phyloP scores from a whole-genome alignment of 2,797 vertebrate species.

The Tadarida brasiliensis region DNA sequence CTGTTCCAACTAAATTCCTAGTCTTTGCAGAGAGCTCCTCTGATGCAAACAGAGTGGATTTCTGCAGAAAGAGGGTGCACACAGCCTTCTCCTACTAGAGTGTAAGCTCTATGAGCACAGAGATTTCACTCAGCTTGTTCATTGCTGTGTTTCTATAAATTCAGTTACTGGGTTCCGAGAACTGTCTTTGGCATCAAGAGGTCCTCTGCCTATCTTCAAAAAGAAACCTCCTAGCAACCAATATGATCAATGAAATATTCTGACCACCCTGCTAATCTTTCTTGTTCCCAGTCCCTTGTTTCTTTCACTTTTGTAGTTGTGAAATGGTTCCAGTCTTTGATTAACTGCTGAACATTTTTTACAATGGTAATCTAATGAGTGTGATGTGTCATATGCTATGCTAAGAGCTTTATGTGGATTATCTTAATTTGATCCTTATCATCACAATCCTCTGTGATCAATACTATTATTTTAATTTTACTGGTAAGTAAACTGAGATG shows the following conservation, averaged over 20 bases:
- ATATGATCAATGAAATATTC: not conserved
- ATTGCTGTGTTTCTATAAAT: not conserved
- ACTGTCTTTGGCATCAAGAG: not conserved
- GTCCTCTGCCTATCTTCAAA: not conserved
- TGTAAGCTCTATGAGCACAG: not conserved
- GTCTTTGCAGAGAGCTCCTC: not conserved
- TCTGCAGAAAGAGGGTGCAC: not conserved
- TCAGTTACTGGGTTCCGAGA: not conserved
- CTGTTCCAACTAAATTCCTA: not conserved
- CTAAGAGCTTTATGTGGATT: not conserved
- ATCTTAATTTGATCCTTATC: not conserved
- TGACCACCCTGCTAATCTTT: not conserved
- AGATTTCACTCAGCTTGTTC: not conserved
- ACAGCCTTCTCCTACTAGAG: not conserved
- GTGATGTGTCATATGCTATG: not conserved
- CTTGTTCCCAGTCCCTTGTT: not conserved
- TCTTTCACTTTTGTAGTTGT: not conserved
- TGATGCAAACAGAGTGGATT: not conserved
- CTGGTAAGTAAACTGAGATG: not conserved
- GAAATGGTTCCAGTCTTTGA: constrained; percentile 1
- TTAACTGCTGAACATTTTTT: not conserved
- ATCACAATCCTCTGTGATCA: not conserved
- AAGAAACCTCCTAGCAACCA: not conserved
- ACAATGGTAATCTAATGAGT: not conserved
- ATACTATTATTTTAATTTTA: not conserved